Evolutionary conservation across 2,113 vertebrate species (phyloP).

Genomic region (Vidua macroura): DNA sequence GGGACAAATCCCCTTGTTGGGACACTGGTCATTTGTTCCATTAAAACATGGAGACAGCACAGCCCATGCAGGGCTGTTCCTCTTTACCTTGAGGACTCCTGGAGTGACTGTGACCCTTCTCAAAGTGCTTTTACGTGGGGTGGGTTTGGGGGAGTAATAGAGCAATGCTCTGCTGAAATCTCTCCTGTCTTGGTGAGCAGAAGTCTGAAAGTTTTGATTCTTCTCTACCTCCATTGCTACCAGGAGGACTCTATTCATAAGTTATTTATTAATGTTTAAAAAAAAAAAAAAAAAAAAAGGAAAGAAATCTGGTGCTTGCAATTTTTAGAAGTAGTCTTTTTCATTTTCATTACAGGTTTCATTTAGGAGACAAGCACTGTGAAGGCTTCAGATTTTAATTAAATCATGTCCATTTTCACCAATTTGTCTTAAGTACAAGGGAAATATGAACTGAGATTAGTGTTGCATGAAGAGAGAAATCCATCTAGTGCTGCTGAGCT

Average conservation of each 20-base stretch:
- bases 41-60: background rate
- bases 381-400: conserved; percentile 53
- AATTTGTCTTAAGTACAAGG: conserved; percentile 53
- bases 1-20: background rate
- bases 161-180: background rate
- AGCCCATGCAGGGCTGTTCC: rapidly evolving
- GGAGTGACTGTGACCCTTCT: background rate
- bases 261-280: background rate
- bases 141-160: background rate
- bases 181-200: background rate
- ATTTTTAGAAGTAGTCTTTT: conserved; percentile 15
- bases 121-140: background rate
- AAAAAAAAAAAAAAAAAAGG: background rate
- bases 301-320: background rate
- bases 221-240: background rate
- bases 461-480: conserved; percentile 49
- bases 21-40: background rate
- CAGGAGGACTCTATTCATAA: background rate
- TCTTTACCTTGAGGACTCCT: background rate
- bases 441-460: conserved; percentile 58
- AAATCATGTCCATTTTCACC: conserved; percentile 32
- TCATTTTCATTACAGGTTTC: conserved; percentile 39
- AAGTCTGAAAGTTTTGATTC: background rate
- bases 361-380: conserved; percentile 9
- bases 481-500: conserved; percentile 29